Base-by-base conservation (phyloP, 2,888 invertebrate species). In the Perdita meconis region DNA sequence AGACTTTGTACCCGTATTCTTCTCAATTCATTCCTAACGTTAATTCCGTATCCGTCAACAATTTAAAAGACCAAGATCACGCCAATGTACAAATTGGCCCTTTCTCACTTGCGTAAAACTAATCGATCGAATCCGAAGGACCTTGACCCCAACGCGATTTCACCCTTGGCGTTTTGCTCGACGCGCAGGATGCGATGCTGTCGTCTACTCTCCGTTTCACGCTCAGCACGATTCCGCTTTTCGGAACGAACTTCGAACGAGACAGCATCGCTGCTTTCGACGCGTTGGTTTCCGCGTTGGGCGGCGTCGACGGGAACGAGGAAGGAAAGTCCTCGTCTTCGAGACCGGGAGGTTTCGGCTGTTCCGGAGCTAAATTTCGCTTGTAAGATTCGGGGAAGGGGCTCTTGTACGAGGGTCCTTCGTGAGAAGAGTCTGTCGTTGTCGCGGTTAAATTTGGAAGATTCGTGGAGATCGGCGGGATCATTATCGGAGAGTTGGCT, bases 121-220 rank as follows among this genome's bases (percentile, higher is more conserved):
- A 68, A 55, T 68, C 69, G 8, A 55, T 3, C 6, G 66, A 63
- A n/a, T 90, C 90, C 16, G 86, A 68, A n/a, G 91, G 90, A 40
- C 88, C 90, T 67, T 91, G 91, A 47, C 91, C 90, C 91, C 91
- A 91, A 47, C 91, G 87, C 16, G 91, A 90, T 67, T 91, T 91
- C 63, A 87, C 86, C 78, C 91, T 87, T 44, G 87, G 76, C 6
- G 79, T 44, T 79, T 90, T 91, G 6, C 57, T 51, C 4, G 87
- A 66, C n/a, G 83, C 67, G 8, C 68, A 60, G 16, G 73, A 19
- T 1, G 47, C 34, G 8, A 42, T 71, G 34, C 61, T 67, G 0
- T 90, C 89, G 59, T 51, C 74, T 0, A 82, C 22, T 76, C 91
- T 91, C 8, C 91, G 87, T 61, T 91, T 91, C 2, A 90, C 86